Evolutionary conservation across 2,888 invertebrate genomes (phyloP), one percentile per base, ranked within the genome.

Genomic region (Phymatocera aterrima): DNA sequence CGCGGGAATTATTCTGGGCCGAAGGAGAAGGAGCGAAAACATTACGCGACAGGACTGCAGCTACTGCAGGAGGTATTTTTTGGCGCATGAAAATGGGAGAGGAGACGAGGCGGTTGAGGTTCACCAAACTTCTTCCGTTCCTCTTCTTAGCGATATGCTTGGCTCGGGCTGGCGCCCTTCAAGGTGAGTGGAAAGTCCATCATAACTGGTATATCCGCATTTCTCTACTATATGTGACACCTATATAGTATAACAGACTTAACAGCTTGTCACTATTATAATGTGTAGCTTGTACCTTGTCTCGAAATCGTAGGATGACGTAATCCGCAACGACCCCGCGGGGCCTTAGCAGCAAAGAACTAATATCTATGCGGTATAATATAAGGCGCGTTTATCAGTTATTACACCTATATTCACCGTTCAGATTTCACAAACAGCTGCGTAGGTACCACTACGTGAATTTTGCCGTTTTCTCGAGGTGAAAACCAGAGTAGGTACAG

Each of bases 101-200:
- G 37, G 57, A 75, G 37, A 37, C 43, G 60, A 24, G 75, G 75
- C 57, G 75, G 60, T 54, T 51, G 75, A 75, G 75, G 75, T 60
- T 75, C 57, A 75, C 75, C 75, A 75, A 75, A 48, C 75, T 75
- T 75, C 75, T 75, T 60, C 57, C 75, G 57, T 75, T 75, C 34
- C 12, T 75, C 54, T 40, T 75, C 60, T 75, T 75, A 21, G 75
- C 75, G 37, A 10, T 54, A 18, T 57, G 54, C 40, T 18, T 60
- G 24, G 40, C 37, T 3, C 37, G 46, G 46, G 40, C 57, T 10
- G 34, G 18, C 51, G 48, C 72, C 51, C 72, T 72, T 15, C 57
- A 60, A 75, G 75, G 75, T 75, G 57, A 75, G 75, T 75, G 28
- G 15, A 21, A n/a, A 31, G 10, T 34, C 31, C 18, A 18, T 21